phyloP scores from a whole-genome alignment of 2,113 vertebrate species.

The Rostratula benghalensis region DNA sequence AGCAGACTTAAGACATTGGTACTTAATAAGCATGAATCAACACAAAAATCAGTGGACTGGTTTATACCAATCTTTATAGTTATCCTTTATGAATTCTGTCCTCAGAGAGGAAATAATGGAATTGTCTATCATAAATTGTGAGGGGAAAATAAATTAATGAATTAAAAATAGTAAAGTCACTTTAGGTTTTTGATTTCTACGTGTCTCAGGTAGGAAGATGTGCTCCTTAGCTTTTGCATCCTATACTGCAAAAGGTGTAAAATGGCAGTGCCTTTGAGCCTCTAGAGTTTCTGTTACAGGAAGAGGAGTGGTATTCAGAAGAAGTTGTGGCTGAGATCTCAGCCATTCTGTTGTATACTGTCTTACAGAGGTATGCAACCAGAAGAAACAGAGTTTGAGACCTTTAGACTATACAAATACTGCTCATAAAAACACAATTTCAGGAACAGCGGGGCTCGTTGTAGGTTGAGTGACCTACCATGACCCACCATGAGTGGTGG shows the following conservation, averaged over 20 bases:
- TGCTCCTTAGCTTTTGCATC: background rate
- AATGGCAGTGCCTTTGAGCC: background rate
- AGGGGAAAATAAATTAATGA: background rate
- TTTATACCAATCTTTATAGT: background rate
- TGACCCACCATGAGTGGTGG: background rate
- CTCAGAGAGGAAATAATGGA: background rate
- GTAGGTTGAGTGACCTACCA: background rate
- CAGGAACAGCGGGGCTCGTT: fast-evolving
- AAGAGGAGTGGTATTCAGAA: background rate
- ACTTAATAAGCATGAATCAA: background rate
- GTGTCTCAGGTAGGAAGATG: background rate
- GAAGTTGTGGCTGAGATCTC: background rate
- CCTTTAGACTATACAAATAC: background rate
- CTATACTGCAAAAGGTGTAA: background rate
- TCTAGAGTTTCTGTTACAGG: background rate
- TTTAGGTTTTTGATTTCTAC: background rate
- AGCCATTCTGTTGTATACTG: background rate
- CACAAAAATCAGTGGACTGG: background rate
- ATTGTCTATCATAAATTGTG: background rate
- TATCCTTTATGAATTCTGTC: background rate
- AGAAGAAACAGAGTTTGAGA: background rate
- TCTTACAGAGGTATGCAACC: background rate
- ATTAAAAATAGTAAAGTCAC: background rate
- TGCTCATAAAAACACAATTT: background rate
- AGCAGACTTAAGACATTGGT: background rate